phyloP scores from a whole-genome alignment of 2,888 invertebrate species.

The Melipona bicolor region DNA sequence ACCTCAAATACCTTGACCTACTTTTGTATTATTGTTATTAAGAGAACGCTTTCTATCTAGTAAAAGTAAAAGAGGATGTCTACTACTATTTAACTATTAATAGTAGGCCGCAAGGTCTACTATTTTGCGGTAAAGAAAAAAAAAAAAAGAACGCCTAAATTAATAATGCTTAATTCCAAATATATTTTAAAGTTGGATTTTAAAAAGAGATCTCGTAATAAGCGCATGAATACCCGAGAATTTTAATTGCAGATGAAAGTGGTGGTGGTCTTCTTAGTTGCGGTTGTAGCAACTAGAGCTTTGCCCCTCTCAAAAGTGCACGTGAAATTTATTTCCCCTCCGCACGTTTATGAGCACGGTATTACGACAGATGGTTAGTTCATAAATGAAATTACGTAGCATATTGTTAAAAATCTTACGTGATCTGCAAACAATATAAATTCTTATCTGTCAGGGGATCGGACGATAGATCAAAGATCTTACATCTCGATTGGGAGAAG shows the following conservation, averaged over 20 bases:
- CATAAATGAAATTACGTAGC: slow-evolving; percentile 21
- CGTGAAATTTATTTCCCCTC: slow-evolving; percentile 79
- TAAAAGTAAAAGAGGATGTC: slow-evolving; percentile 2
- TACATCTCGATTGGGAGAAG: slow-evolving; percentile 78
- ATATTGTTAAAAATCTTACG: slow-evolving; percentile 9
- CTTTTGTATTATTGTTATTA: slow-evolving; percentile 6
- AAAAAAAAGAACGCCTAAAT: neutral
- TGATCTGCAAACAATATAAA: slow-evolving; percentile 22
- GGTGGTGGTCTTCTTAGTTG: slow-evolving; percentile 67
- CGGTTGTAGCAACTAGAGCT: slow-evolving; percentile 67
- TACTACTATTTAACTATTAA: neutral
- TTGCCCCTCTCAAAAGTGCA: slow-evolving; percentile 79
- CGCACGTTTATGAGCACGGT: slow-evolving; percentile 80
- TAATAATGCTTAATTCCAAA: neutral
- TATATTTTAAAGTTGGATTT: neutral
- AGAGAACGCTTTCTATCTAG: slow-evolving; percentile 23
- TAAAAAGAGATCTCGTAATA: neutral
- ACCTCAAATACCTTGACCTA: slow-evolving; percentile 31
- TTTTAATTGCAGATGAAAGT: slow-evolving; percentile 71
- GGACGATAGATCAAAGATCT: slow-evolving; percentile 77
- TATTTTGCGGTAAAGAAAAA: neutral
- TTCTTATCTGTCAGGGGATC: slow-evolving; percentile 70
- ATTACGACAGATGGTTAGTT: slow-evolving; percentile 78
- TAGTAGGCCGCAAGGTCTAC: neutral
- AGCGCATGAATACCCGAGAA: neutral